Evolutionary conservation across 2,888 invertebrate species (phyloP), one percentile per base, ranked within the genome.

Genomic region (Microctonus hyperodae): DNA sequence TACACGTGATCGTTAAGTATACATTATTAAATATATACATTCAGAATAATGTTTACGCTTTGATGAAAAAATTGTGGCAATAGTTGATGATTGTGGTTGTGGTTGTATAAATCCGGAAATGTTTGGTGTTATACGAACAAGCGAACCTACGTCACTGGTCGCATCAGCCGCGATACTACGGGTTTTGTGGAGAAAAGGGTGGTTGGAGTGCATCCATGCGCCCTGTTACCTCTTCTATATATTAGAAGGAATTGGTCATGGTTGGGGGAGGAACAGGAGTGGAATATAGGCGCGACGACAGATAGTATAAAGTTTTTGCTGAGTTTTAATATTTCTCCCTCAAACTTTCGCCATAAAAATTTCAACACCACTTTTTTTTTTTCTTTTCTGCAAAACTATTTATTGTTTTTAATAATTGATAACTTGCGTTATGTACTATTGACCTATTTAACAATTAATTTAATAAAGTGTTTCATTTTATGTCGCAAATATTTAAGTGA

Each of bases 151-250:
- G 55, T 55, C 55, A 31, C 33, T 31, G 55, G 1, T 31, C 55
- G 55, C 55, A 55, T 55, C 55, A 33, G 55, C 31, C 55, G 7
- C 53, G 53, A 16, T 33, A 55, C 31, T 28, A 33, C 55, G 13
- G 31, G 16, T 13, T 55, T 16, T 28, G 55, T 55, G 13, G 31
- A 31, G 44, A 44, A 20, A 55, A 55, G 55, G 55, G 55, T 28
- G 55, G 55, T 23, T 23, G 55, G 31, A 23, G 10, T 51, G 51
- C 51, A 51, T 51, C 51, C 55, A 33, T 55, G 55, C 55, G 55
- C 55, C 20, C 55, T 55, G 55, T n/a, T 55, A 31, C 0, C 55
- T 16, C 9, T 31, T 33, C 31, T 33, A 31, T 55, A 31, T 28
- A 55, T 53, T n/a, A 28, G 23, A 53, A 23, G 4, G 9, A 5